Base-by-base conservation (phyloP, 2,797 vertebrate genomes). In the Sebastes kiyomatsui region DNA sequence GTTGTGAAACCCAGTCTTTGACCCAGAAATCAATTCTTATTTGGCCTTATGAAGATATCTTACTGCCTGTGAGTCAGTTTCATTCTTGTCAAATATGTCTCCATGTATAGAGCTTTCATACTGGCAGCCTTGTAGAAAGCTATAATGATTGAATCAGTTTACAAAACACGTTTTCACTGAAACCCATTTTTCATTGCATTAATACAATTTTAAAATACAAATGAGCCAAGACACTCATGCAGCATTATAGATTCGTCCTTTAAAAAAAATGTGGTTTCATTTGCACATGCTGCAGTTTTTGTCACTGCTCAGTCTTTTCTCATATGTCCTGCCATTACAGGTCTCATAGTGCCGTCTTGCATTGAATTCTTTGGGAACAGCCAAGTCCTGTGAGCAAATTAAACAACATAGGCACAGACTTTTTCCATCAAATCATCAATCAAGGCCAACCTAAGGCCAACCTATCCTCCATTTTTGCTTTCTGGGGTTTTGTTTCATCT, bases 391-490 rank as follows among this genome's bases (percentile, higher is more conserved):
- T 25, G 10, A 73, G 32, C 22, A 67, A 72, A 60, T 75, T 72
- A 71, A 18, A 1, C 13, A 69, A 55, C 0, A 42, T 42, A 42
- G 38, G 38, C 38, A 73, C 62, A 46, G 38, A 59, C 11, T 16
- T 72, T 78, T 69, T 70, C 23, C 42, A 42, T 66, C 52, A 65
- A 61, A 46, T 35, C 38, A 42, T 27, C 8, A 69, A 56, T 74
- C 10, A 55, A 60, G 7, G 13, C 22, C 18, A 35, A 35, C 42
- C 28, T 54, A 16, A 42, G 38, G 38, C 38, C 5, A 42, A 16
- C 38, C 38, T 42, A 42, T 61, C 54, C 16, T 13, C 16, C 23
- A 18, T 1, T 14, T 22, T 25, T 46, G 4, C 13, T 67, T 67
- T 22, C 10, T 32, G 20, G 14, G 14, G 38, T 13, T 75, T 56